Evolutionary conservation across 2,888 invertebrate genomes (phyloP).

Genomic region (Lordiphosa fenestrarum): DNA sequence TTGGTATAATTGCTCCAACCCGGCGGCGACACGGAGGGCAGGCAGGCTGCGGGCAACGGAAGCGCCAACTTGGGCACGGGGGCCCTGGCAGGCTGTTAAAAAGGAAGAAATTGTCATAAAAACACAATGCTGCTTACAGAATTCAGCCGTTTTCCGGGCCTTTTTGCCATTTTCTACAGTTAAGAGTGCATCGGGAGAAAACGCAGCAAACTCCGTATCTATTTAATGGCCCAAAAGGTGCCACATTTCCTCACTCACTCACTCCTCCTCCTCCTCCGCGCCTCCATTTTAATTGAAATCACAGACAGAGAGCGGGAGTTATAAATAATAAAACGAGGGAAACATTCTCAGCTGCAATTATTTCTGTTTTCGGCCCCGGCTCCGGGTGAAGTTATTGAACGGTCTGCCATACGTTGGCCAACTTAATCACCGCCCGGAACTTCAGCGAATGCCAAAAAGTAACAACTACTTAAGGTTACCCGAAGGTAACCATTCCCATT

Average conservation of each 20-base stretch:
- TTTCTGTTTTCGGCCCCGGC: conserved; percentile 24
- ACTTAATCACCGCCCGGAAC: conserved; percentile 66
- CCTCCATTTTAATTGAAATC: conserved; percentile 73
- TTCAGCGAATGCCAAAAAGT: conserved; percentile 69
- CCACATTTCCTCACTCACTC: no score
- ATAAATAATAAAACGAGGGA: conserved; percentile 20
- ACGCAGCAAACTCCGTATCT: background rate
- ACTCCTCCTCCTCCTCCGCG: no score
- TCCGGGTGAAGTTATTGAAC: conserved; percentile 40
- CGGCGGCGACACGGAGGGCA: conserved; percentile 6
- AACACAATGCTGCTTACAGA: conserved; percentile 19
- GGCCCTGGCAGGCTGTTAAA: conserved; percentile 39
- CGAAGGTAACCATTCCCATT: conserved; percentile 31
- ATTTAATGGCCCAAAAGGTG: conserved; percentile 18
- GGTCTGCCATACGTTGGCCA: conserved; percentile 57
- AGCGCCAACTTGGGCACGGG: conserved; percentile 61
- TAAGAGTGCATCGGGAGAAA: conserved; percentile 32
- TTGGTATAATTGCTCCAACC: conserved; percentile 59
- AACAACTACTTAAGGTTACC: conserved; percentile 67
- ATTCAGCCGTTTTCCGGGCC: conserved; percentile 4
- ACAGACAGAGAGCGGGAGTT: conserved; percentile 41
- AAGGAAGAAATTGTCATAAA: conserved; percentile 72
- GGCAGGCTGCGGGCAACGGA: conserved; percentile 51
- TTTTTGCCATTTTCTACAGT: conserved; percentile 37
- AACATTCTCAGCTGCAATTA: conserved; percentile 53